A percentile compares a stretch with the other conserved stretches of the same genome.
Conservation (phyloP, 1,140 invertebrate genomes). For the Probaryconus sp. region DNA sequence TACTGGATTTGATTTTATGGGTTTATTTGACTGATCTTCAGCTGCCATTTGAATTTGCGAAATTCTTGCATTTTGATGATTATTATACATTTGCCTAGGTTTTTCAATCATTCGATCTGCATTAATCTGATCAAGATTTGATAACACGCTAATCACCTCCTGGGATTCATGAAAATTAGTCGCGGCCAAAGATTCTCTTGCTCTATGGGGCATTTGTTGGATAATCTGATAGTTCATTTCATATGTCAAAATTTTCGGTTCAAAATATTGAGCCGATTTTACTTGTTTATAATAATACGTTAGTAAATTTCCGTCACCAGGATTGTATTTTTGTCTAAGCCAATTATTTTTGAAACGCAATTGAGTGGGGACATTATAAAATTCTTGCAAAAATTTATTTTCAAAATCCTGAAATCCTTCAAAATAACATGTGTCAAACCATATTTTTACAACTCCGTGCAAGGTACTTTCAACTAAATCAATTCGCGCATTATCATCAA, state of each 20-base stretch:
- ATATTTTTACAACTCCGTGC: too few relatives aligned
- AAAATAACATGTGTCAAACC: too few relatives aligned
- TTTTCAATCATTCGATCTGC: background rate
- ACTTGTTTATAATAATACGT: conserved; percentile 7
- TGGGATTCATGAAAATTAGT: background rate
- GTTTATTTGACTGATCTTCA: too few relatives aligned
- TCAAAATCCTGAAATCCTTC: background rate
- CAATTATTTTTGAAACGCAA: conserved; percentile 5
- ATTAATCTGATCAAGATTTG: background rate
- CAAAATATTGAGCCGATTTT: conserved; percentile 5
- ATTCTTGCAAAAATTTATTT: conserved; percentile 11
- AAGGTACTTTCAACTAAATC: too few relatives aligned
- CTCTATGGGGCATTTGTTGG: conserved; percentile 1
- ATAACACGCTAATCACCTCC: background rate
- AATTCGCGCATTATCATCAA: too few relatives aligned
- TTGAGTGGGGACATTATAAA: background rate
- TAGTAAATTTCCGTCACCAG: background rate
- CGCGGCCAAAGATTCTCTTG: background rate
- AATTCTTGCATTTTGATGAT: too few relatives aligned
- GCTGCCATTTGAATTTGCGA: too few relatives aligned
- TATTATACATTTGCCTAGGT: background rate
- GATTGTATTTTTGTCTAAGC: background rate
- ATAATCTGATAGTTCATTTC: conserved; percentile 7
- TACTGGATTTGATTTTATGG: too few relatives aligned
- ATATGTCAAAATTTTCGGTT: background rate